A percentile compares a stretch with the other conserved stretches of the same genome.
Conservation (phyloP, 2,113 vertebrate genomes). For the Coracopsis vasa region DNA sequence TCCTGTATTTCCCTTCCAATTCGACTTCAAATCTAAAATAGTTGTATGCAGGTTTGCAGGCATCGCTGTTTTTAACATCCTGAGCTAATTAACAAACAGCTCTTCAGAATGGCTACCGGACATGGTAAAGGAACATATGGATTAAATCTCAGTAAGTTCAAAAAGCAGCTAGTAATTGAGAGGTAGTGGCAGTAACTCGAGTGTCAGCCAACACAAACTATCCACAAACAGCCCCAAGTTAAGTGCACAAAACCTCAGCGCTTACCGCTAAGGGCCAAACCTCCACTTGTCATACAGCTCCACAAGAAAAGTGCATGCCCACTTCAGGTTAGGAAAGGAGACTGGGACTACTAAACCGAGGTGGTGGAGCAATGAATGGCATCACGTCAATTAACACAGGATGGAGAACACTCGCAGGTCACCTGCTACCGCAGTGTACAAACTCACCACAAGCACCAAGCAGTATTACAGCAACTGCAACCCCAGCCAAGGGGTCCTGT, state of each 20-base stretch:
- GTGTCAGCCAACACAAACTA: not conserved
- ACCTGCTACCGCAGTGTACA: not conserved
- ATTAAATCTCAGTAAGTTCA: not conserved
- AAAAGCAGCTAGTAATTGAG: constrained; percentile 29
- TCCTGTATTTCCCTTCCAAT: constrained; percentile 26
- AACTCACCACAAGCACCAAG: constrained; percentile 23
- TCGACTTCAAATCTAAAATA: not conserved
- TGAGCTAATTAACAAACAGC: constrained; percentile 31
- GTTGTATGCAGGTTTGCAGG: constrained; percentile 22
- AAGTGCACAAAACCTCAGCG: not conserved
- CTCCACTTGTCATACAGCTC: not conserved
- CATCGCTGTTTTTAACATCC: constrained; percentile 47
- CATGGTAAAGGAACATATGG: not conserved
- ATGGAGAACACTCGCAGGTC: not conserved
- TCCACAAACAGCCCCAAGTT: not conserved
- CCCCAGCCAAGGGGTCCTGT: not conserved
- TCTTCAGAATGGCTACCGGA: not conserved
- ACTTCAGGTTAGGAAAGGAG: not conserved
- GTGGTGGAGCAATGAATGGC: not conserved
- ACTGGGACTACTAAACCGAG: not conserved
- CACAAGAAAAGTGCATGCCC: not conserved
- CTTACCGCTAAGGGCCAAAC: not conserved
- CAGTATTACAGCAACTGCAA: constrained; percentile 1
- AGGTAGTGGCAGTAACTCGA: constrained; percentile 44
- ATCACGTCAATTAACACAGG: not conserved